Conservation (phyloP, 2,797 vertebrate species). For the Brotogeris chrysoptera region DNA sequence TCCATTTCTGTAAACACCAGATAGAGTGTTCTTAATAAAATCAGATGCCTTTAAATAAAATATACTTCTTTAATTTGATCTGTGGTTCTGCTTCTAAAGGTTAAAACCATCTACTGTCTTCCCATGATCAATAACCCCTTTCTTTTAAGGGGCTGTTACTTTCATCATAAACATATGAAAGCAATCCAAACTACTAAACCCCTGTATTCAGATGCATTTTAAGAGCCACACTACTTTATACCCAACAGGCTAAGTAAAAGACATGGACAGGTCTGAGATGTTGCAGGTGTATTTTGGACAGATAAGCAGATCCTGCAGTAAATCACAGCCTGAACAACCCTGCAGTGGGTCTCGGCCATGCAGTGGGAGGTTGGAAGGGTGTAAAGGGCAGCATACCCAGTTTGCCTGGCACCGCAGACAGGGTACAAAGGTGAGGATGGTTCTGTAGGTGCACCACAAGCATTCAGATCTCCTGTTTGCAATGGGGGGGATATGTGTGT, state of each 20-base stretch:
- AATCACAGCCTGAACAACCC: background rate
- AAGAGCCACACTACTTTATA: constrained; percentile 7
- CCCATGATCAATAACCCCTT: background rate
- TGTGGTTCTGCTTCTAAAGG: background rate
- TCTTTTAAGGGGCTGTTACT: constrained; percentile 27
- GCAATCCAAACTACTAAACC: constrained; percentile 15
- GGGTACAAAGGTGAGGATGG: background rate
- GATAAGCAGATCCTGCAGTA: background rate
- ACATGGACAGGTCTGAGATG: background rate
- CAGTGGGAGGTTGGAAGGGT: background rate
- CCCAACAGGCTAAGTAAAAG: background rate
- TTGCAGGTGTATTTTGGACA: background rate
- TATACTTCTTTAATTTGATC: background rate
- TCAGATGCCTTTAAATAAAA: background rate
- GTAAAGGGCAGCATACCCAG: background rate
- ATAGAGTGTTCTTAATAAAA: background rate
- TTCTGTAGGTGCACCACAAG: background rate
- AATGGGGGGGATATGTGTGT: rapidly evolving
- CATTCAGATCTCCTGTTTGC: background rate
- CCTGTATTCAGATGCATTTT: background rate
- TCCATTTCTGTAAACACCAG: background rate
- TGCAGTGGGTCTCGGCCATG: background rate
- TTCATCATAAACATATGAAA: constrained; percentile 16
- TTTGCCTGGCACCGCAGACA: background rate
- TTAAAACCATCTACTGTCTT: constrained; percentile 4